Evolutionary conservation across 2,113 vertebrate species (phyloP), one percentile per base, ranked within the genome.

Genomic region (Nerophis lumbriciformis): DNA sequence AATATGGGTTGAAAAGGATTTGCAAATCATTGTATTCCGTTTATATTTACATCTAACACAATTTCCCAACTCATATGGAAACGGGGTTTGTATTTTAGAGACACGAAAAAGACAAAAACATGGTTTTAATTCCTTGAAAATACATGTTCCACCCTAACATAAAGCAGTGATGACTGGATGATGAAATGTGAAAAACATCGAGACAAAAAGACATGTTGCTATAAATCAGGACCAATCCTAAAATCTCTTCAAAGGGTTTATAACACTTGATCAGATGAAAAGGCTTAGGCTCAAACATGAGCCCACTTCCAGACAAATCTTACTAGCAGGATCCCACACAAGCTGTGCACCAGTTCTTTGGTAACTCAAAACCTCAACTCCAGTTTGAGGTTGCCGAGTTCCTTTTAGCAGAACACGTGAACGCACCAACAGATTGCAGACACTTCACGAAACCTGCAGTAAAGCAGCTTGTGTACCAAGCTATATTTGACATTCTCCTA

Each of bases 351-450:
- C 36, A 39, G 13, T 53, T 48, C 16, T 11, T 54, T 39, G 11
- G 28, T 39, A 19, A 10, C 35, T 6, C 21, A 8, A 48, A 28
- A 8, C 8, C n/a, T 12, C 38, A 21, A 28, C 49, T 55, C 5
- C 15, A 50, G 58, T 67, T 56, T 70, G 48, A 68, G 47, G 57
- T 68, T 9, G 36, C 4, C 1, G 35, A 14, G 52, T 53, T 53
- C 12, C 37, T 35, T 54, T 54, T 14, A 37, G 14, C 14, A 54
- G 53, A 37, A 14, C 35, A 15, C 1, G 14, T 35, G 51, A 76
- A 21, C 1, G 60, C 66, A 53, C 7, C 21, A 63, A 63, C 85
- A 85, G 82, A 85, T 65, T 84, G 81, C 52, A 72, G 68, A 68
- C 59, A 15, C 60, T 73, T 75, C 81, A 83, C 73, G 67, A 81